Percentiles rank a stretch among this genome's conserved stretches.
Evolutionary conservation across 2,888 invertebrate genomes (phyloP).

Genomic region (Leuctra nigra): DNA sequence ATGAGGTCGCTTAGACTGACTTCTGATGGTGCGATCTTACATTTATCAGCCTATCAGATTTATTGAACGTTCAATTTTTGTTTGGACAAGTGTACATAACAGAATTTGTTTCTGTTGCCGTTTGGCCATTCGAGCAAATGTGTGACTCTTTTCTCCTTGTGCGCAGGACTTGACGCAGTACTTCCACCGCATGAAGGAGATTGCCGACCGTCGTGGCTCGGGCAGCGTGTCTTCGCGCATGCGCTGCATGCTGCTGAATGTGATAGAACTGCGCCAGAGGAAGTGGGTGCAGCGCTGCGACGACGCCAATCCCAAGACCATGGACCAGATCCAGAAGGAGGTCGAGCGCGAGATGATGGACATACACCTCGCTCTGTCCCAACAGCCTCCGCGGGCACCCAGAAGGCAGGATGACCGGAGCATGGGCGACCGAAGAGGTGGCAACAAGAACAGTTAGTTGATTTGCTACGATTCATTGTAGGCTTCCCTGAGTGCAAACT

Average conservation of each 20-base stretch:
- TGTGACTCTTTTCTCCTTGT: not conserved
- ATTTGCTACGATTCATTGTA: too few relatives aligned
- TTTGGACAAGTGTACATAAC: too few relatives aligned
- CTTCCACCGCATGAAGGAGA: constrained; percentile 62
- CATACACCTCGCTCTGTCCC: constrained; percentile 33
- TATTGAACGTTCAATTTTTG: too few relatives aligned
- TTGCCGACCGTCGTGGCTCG: constrained; percentile 41
- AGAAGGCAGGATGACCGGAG: constrained; percentile 19
- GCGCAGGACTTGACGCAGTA: constrained; percentile 47
- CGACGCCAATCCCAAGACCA: constrained; percentile 86
- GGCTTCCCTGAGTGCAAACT: too few relatives aligned
- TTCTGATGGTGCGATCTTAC: too few relatives aligned
- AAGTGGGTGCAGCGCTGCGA: constrained; percentile 83
- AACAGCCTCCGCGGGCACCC: constrained; percentile 9
- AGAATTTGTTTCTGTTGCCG: too few relatives aligned
- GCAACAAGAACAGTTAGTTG: constrained; percentile 13
- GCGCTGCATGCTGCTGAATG: constrained; percentile 81
- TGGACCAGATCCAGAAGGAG: constrained; percentile 90
- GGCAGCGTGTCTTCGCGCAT: constrained; percentile 45
- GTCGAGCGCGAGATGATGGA: constrained; percentile 70
- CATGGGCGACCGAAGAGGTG: constrained; percentile 18
- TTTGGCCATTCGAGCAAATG: too few relatives aligned
- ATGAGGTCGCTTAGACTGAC: too few relatives aligned
- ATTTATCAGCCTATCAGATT: too few relatives aligned
- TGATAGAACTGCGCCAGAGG: constrained; percentile 75